These are phyloP conservation scores for Nettapus auritus DNA, from an alignment of 2,113 vertebrate genomes.

Conservation along the genomic window DNA sequence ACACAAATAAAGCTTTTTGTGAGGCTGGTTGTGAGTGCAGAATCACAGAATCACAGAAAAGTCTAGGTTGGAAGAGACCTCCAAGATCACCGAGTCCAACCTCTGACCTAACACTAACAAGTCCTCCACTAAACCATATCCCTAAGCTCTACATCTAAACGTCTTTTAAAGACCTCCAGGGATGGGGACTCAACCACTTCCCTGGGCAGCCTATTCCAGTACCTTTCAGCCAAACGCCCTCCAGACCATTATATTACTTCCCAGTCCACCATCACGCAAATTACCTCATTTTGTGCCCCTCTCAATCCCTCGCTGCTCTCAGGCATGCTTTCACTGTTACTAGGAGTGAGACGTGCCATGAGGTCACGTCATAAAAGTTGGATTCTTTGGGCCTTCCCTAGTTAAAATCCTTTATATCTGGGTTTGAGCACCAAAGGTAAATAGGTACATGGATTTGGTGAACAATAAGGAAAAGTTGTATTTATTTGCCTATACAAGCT, in stretches of 20 bases:
- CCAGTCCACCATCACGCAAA: fast-evolving
- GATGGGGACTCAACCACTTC: too few species aligned
- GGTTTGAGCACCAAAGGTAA: not conserved
- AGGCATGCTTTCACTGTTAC: fast-evolving
- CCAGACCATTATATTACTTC: fast-evolving
- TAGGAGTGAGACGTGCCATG: fast-evolving
- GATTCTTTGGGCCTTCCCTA: not conserved
- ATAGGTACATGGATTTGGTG: not conserved
- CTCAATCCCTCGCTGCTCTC: fast-evolving
- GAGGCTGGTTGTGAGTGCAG: not conserved
- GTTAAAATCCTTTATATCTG: not conserved
- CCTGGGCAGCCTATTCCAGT: too few species aligned
- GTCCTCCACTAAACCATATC: too few species aligned
- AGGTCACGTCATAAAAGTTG: not conserved
- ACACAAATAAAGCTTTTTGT: fast-evolving
- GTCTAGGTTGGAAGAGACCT: too few species aligned
- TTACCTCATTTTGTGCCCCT: fast-evolving
- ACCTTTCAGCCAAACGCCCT: fast-evolving
- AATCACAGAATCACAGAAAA: too few species aligned
- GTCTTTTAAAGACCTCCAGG: too few species aligned
- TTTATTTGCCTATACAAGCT: not conserved
- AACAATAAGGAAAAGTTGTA: not conserved
- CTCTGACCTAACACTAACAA: too few species aligned
- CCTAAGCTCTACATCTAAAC: too few species aligned
- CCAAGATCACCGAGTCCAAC: too few species aligned